A percentile compares a stretch with the other conserved stretches of the same genome.
These are phyloP conservation scores for Malurus leucopterus DNA, from an alignment of 2,797 vertebrate genomes.

Conservation along the genomic window DNA sequence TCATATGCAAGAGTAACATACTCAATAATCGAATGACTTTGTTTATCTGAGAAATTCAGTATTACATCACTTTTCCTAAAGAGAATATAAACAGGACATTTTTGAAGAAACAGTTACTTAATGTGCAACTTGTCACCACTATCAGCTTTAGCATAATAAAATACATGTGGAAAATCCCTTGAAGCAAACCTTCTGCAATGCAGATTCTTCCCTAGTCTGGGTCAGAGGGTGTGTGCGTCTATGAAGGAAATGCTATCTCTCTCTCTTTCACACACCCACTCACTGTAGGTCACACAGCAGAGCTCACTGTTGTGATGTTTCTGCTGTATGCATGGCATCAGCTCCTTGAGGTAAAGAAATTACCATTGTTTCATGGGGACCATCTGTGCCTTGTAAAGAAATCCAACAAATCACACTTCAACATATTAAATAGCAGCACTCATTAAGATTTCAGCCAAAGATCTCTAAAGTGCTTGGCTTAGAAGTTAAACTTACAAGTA, in stretches of 20 bases:
- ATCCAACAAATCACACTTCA: background rate
- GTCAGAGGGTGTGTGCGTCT: constrained; percentile 58
- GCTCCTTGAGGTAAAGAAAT: background rate
- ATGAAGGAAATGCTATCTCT: constrained; percentile 56
- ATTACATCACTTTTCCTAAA: constrained; percentile 67
- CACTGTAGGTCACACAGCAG: background rate
- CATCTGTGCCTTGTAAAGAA: background rate
- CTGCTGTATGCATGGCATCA: background rate
- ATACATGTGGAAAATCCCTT: constrained; percentile 68
- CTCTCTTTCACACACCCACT: constrained; percentile 46
- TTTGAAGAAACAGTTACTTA: constrained; percentile 69
- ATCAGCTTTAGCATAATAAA: constrained; percentile 68
- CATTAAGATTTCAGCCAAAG: background rate
- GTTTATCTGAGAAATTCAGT: constrained; percentile 62
- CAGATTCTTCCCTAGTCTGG: constrained; percentile 58
- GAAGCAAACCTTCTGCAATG: constrained; percentile 53
- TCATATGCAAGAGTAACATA: constrained; percentile 26
- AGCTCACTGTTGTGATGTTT: background rate
- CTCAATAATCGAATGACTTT: constrained; percentile 46
- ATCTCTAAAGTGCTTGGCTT: background rate
- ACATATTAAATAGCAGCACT: background rate
- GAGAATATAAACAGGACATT: constrained; percentile 60
- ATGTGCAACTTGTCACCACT: constrained; percentile 71
- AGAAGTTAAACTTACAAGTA: too few relatives aligned
- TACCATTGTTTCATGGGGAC: background rate